Evolutionary conservation across 1,140 invertebrate genomes (phyloP).

Genomic region (Drosophila athabasca): DNA sequence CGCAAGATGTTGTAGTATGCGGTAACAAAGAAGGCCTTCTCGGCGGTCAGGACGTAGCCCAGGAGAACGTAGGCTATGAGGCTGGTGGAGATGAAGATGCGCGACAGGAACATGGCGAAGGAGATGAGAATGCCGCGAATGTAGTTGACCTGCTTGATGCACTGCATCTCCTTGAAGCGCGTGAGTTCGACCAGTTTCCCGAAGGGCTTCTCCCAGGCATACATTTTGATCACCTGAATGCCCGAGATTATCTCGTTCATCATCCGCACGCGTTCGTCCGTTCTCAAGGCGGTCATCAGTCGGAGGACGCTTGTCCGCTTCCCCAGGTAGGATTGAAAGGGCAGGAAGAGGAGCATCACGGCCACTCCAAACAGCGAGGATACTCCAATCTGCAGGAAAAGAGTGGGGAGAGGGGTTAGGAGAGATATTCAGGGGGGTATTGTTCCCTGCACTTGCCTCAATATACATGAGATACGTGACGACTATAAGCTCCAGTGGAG

Average conservation of each 20-base stretch:
- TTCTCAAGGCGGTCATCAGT: conserved; percentile 87
- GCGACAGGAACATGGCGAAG: conserved; percentile 89
- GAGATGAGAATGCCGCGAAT: conserved; percentile 89
- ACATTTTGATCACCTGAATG: conserved; percentile 97
- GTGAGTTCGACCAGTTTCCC: conserved; percentile 86
- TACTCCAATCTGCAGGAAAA: conserved; percentile 59
- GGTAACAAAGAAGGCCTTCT: conserved; percentile 90
- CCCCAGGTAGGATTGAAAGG: conserved; percentile 91
- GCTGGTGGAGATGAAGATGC: conserved; percentile 90
- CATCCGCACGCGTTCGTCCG: conserved; percentile 92
- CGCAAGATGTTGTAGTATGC: conserved; percentile 89
- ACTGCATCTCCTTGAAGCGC: conserved; percentile 85
- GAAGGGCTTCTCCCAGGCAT: conserved; percentile 93
- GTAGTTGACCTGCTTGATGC: conserved; percentile 87
- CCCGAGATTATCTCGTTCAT: conserved; percentile 96
- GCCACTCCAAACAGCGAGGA: conserved; percentile 90
- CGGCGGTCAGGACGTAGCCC: conserved; percentile 84
- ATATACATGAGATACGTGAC: conserved; percentile 84
- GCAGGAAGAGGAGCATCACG: conserved; percentile 92
- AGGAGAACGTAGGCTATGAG: conserved; percentile 90
- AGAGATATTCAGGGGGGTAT: neutral
- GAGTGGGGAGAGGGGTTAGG: neutral
- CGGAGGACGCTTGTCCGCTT: conserved; percentile 88
- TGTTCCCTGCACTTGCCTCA: conserved; percentile 33
- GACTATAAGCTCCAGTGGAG: conserved; percentile 85